Evolutionary conservation across 2,113 vertebrate species (phyloP), one percentile per base, ranked within the genome.

Genomic region (Ctenodactylus gundi): DNA sequence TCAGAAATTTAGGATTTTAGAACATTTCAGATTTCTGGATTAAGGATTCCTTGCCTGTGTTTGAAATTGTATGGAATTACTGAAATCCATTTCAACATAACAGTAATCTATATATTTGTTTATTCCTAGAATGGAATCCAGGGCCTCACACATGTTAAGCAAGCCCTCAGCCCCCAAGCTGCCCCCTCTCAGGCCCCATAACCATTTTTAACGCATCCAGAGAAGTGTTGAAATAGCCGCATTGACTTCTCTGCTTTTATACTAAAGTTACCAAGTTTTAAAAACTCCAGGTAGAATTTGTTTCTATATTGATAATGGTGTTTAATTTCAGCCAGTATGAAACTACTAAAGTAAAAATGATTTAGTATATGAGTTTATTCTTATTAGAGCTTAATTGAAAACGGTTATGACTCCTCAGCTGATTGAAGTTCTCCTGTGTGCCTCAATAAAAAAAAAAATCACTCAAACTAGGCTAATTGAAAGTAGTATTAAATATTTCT

Each of bases 301-400:
- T 70, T 67, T 70, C 55, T 80, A 23, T 46, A 7, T 36, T 25
- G 84, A 94, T 72, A 55, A 0, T 60, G 68, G 23, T 83, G 29
- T 83, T 77, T 93, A 87, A 53, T 64, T 58, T 72, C 67, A 90
- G 46, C 64, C n/a, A 51, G 70, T 64, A 68, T n/a, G 60, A 85
- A 93, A 44, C 18, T 7, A 46, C 76, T 49, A 7, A 36, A 53
- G 57, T 65, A 29, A 51, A 62, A 81, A 67, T 57, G 68, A 77
- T 72, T 92, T 62, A 55, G 17, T 65, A 21, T 55, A 77, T 31
- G 55, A 23, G 23, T 90, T 94, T 78, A 81, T 68, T 93, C 83
- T 77, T 76, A 58, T 81, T 86, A 13, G 49, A 44, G 92, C 94
- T 90, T 53, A 78, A 80, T 93, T 29, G 85, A 85, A 92, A 93